Percentiles rank a stretch among this genome's conserved stretches.
phyloP scores from a whole-genome alignment of 2,113 vertebrate genomes.

The Hyla sarda region DNA sequence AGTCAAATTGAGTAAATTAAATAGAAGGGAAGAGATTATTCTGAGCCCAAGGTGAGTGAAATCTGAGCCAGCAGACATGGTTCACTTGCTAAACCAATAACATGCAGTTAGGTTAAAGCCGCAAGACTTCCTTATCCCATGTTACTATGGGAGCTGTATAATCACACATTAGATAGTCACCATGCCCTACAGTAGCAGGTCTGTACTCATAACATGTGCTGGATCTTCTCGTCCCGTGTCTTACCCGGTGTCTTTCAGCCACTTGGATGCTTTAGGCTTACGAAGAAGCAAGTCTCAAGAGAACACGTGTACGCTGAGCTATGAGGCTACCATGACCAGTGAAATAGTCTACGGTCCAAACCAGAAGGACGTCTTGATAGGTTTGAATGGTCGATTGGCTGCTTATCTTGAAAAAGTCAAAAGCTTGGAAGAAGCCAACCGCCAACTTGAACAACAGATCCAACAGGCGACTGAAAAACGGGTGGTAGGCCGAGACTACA shows the following conservation, averaged over 20 bases:
- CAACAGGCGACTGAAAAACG: slow-evolving; percentile 1
- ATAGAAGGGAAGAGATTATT: slow-evolving; percentile 24
- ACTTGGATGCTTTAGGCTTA: not conserved
- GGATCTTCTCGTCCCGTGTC: not conserved
- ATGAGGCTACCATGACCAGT: not conserved
- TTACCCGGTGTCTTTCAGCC: slow-evolving; percentile 16
- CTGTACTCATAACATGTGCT: not conserved
- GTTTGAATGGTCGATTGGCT: slow-evolving; percentile 75
- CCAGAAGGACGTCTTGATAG: slow-evolving; percentile 72
- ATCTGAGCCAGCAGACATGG: slow-evolving; percentile 35
- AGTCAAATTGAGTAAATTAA: slow-evolving; percentile 49
- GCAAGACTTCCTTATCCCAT: slow-evolving; percentile 32
- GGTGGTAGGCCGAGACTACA: not conserved
- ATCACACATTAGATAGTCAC: slow-evolving; percentile 7
- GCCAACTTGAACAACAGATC: slow-evolving; percentile 49
- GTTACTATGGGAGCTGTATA: slow-evolving; percentile 54
- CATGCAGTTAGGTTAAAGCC: not conserved
- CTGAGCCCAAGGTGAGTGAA: slow-evolving; percentile 53
- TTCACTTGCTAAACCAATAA: slow-evolving; percentile 43
- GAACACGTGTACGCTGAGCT: not conserved
- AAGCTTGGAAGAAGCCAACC: slow-evolving; percentile 69
- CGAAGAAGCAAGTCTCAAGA: not conserved
- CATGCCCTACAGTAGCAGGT: slow-evolving; percentile 38
- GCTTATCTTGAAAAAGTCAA: slow-evolving; percentile 69
- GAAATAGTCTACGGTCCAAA: not conserved